Base-by-base conservation (phyloP, 2,113 vertebrate genomes). In the Delphinus delphis region DNA sequence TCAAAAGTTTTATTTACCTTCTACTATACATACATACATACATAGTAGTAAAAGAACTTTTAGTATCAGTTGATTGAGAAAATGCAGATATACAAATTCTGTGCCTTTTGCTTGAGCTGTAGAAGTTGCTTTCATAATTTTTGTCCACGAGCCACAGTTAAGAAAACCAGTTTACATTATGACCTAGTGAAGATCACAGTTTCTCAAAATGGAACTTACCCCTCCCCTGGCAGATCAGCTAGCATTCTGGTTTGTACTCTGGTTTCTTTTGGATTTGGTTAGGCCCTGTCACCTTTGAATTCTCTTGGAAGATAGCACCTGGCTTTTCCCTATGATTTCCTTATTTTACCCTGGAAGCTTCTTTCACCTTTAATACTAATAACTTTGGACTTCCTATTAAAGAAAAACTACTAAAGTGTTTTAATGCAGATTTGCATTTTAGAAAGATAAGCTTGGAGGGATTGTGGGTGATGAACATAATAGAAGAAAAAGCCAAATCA, bases 401-500 rank as follows among this genome's bases (percentile, higher is more conserved):
- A 74, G 58, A 85, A 68, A 86, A 87, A n/a, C 67, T 73, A 47
- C 79, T 67, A 1, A 68, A 58, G 67, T 94, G 58, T 81, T 87
- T 87, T 91, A 58, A 67, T 58, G 47, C 73, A 86, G 31, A 36
- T 90, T 71, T 90, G 33, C 74, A 41, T 87, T 82, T 96, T 91
- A 82, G 74, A 91, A 90, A 90, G 86, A 81, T 92, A 95, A 96
- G 53, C 23, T 94, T 96, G 44, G 15, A 83, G 77, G 36, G 53
- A 77, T 71, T 71, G 4, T 84, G 63, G 70, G 33, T 31, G 28
- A 44, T 79, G 71, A 96, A 86, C 36, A 60, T 31, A 41, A 28
- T n/a, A 33, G 38, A 80, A 73, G 53, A 85, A 63, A 83, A 25
- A 68, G 41, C 44, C 79, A 38, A 60, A 58, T 73, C 84, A 88